Base-by-base conservation (phyloP, 2,888 invertebrate species). In the Cosmorhoe ocellata region DNA sequence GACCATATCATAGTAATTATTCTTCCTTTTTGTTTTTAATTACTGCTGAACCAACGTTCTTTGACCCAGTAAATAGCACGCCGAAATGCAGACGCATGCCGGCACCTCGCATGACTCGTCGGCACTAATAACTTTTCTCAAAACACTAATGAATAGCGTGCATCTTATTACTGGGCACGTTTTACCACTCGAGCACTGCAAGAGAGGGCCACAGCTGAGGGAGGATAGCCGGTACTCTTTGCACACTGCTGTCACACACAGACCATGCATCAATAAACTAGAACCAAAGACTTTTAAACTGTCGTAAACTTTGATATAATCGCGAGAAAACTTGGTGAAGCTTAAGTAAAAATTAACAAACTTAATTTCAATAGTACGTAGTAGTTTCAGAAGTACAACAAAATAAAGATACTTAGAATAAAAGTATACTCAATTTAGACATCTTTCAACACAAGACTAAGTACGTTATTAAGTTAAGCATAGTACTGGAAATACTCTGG, bases 71-170 rank as follows among this genome's bases (percentile, higher is more conserved):
- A 82, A 84, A 83, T 81, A 68, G 71, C 68, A 68, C 52, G 57
- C 65, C 60, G 71, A 80, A 80, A 87, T 85, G 88, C 87, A 79
- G 70, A 71, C 79, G 76, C 89, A 86, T 79, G 86, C 79, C 67
- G 58, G 60, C 63, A 61, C 67, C 63, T 69, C 64, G 74, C 80
- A 76, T 79, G 80, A 75, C 79, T 79, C 75, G 74, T 66, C 76
- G 70, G 69, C 79, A 73, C 76, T 85, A 84, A 85, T 81, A 81
- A 80, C 80, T 84, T 86, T 88, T 84, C 85, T 84, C 75, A 80
- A 85, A 84, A 86, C 84, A 81, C 83, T 86, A 89, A 88, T 89
- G 88, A 88, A 86, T 87, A 84, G 77, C 79, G 78, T 74, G 81
- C 70, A 75, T 69, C 77, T 81, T 88, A 89, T 88, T 89, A 81